These are phyloP conservation scores for Lucilia cuprina DNA, from an alignment of 1,140 invertebrate genomes.

Conservation along the genomic window DNA sequence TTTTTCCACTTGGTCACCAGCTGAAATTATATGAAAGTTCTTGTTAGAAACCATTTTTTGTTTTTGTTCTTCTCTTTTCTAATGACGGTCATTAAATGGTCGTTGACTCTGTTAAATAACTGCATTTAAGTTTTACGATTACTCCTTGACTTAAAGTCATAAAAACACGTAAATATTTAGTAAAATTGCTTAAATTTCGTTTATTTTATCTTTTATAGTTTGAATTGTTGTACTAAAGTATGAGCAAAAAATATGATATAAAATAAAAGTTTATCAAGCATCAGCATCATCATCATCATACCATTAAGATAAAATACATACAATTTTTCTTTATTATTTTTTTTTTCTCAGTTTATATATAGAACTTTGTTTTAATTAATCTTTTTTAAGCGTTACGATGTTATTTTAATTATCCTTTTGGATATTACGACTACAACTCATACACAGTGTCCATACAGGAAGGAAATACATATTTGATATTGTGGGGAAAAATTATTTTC, in stretches of 20 bases:
- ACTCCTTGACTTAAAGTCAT: neutral
- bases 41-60: neutral
- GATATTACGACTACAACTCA: neutral
- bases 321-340: neutral
- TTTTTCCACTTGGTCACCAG: neutral
- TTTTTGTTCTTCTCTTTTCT: too few species aligned
- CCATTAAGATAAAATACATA: neutral
- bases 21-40: neutral
- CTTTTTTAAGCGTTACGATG: neutral
- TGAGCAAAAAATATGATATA: neutral
- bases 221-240: neutral
- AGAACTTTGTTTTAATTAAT: neutral
- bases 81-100: constrained; percentile 26
- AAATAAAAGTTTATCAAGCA: neutral
- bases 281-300: neutral
- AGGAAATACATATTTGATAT: too few species aligned
- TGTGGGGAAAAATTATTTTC: too few species aligned
- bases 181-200: neutral
- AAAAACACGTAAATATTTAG: neutral
- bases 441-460: too few species aligned
- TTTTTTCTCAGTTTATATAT: neutral
- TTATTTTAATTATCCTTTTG: constrained; percentile 5
- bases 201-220: neutral
- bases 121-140: neutral
- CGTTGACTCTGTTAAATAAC: neutral